Evolutionary conservation across 2,113 vertebrate species (phyloP).

Genomic region (Neolamprologus caudopunctatus): DNA sequence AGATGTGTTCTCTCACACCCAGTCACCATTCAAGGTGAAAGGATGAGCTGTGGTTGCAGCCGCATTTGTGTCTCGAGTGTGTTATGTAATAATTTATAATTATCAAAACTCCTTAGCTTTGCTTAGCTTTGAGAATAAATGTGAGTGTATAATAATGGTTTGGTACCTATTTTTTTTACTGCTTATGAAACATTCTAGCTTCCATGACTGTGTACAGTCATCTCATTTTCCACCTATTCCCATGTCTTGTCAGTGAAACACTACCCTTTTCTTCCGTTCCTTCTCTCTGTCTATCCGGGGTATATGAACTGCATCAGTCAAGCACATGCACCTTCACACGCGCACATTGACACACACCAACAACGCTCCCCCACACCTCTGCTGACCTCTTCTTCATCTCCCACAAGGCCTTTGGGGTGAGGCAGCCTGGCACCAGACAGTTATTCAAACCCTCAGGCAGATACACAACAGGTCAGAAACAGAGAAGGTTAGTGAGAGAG

Average conservation of each 20-base stretch:
- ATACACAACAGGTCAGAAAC: slow-evolving; percentile 61
- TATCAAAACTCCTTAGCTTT: background rate
- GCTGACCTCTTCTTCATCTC: slow-evolving; percentile 70
- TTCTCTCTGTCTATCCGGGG: background rate
- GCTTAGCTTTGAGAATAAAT: background rate
- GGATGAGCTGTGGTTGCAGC: background rate
- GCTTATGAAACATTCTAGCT: background rate
- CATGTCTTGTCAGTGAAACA: background rate
- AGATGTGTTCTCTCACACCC: background rate
- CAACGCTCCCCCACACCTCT: slow-evolving; percentile 12
- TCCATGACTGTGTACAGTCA: background rate
- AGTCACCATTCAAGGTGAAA: background rate
- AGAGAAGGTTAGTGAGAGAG: background rate
- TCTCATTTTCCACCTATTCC: background rate
- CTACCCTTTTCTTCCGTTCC: background rate
- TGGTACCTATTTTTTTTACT: background rate
- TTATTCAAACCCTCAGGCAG: slow-evolving; percentile 70
- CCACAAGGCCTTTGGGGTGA: slow-evolving; percentile 65
- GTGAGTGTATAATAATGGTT: background rate
- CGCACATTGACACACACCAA: background rate
- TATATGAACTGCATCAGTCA: background rate
- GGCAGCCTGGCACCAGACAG: slow-evolving; percentile 76
- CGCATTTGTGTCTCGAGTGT: background rate
- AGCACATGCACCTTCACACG: background rate
- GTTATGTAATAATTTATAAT: background rate